Base-by-base conservation (phyloP, 2,888 invertebrate species). In the Pyrrhia umbra region DNA sequence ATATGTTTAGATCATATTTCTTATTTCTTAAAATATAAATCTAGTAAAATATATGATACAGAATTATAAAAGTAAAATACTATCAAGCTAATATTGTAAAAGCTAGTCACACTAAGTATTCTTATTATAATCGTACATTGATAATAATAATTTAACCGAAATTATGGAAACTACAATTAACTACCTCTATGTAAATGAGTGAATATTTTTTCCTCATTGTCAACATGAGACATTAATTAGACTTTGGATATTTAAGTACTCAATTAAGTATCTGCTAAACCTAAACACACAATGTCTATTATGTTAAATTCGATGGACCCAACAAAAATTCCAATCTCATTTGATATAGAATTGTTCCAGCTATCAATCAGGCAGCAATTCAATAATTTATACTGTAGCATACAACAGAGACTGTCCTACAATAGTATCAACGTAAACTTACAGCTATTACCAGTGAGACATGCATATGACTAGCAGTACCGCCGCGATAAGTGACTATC, bases 401-500 rank as follows among this genome's bases (percentile, higher is more conserved):
- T 61, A 65, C 71, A 69, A 69, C 65, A 58, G 65, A 66, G 15
- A 47, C 58, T 39, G 46, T 54, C 16, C 47, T 65, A 65, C 15
- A 59, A 55, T 43, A 63, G 42, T 65, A 63, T 45, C 63, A 78
- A 75, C 42, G 10, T 71, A 67, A 64, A 70, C 81, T 83, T 84
- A 84, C 76, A 76, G 25, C 80, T 85, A 87, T 83, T 75, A 87
- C 82, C 83, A 83, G 83, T 86, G 83, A 82, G 76, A 84, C 81
- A 83, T 77, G 78, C 78, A 81, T 56, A 83, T 88, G 89, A 90
- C 88, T 88, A 90, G 87, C 81, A 81, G 78, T 73, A 81, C 74
- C 70, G 79, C 67, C 61, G 77, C 77, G 65, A 79, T 68, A 68
- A 75, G 75, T 69, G 77, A 75, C 77, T 63, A 43, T 61, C 40